These are phyloP conservation scores for Pollimyrus isidori DNA, from an alignment of 2,113 vertebrate genomes.

Conservation along the genomic window DNA sequence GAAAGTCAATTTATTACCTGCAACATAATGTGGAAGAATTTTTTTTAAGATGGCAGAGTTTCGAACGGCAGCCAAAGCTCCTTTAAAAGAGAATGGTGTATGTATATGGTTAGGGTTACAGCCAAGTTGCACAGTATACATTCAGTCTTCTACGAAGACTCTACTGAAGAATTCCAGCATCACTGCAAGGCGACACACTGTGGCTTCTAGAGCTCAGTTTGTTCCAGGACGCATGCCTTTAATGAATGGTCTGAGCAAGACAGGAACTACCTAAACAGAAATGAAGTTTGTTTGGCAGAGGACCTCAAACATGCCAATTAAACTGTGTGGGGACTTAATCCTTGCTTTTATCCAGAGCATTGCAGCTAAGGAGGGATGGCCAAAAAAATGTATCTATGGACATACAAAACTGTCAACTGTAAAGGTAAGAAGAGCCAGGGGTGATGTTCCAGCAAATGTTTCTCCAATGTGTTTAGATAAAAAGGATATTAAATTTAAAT, in stretches of 20 bases:
- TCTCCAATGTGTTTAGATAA: neutral
- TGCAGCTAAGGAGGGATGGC: neutral
- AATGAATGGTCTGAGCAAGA: neutral
- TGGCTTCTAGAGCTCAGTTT: neutral
- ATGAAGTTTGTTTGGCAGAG: neutral
- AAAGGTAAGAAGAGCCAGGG: neutral
- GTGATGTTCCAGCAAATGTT: neutral
- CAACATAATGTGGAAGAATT: neutral
- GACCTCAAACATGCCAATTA: neutral
- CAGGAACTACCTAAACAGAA: neutral
- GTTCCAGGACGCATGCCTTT: neutral
- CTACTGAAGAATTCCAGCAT: neutral
- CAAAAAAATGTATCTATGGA: constrained; percentile 5
- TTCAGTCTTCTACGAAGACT: neutral
- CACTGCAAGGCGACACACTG: neutral
- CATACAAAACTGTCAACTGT: neutral
- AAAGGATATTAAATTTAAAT: neutral
- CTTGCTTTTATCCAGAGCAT: neutral
- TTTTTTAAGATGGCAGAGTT: neutral
- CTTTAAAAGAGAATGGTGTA: neutral
- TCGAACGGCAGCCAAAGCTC: neutral
- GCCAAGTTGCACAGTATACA: neutral
- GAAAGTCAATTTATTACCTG: constrained; percentile 1
- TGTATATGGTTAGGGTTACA: neutral
- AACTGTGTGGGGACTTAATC: neutral